Conservation (phyloP, 2,113 vertebrate species). For the Clinocottus analis region DNA sequence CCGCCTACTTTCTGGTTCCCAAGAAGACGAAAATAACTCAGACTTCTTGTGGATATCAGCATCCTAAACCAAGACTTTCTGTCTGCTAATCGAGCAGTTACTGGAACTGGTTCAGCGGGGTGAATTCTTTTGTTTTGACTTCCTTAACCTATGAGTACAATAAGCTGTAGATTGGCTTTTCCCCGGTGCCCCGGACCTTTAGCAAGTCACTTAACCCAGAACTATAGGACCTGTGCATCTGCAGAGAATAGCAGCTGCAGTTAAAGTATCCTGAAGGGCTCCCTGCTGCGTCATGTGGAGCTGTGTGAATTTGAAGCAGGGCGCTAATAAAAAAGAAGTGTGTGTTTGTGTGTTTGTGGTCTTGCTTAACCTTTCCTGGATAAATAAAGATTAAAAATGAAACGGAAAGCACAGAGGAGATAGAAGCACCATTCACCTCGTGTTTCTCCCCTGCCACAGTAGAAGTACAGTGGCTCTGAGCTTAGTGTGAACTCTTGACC, state of each 20-base stretch:
- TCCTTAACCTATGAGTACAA: not conserved
- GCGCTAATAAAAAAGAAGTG: conserved; percentile 35
- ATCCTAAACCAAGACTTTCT: not conserved
- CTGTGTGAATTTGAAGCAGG: conserved; percentile 47
- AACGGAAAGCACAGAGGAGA: conserved; percentile 31
- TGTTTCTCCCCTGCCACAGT: conserved; percentile 14
- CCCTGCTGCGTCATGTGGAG: conserved; percentile 48
- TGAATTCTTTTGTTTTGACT: not conserved
- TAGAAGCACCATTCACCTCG: conserved; percentile 34
- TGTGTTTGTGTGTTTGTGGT: conserved; percentile 33
- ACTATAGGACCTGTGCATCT: conserved; percentile 39
- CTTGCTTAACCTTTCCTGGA: conserved; percentile 55
- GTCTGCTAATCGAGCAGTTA: not conserved
- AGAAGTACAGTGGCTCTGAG: conserved; percentile 49
- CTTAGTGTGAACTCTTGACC: conserved; percentile 63
- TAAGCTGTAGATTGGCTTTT: not conserved
- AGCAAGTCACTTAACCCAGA: conserved; percentile 50
- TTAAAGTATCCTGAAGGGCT: conserved; percentile 42
- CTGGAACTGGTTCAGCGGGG: not conserved
- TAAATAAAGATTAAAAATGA: conserved; percentile 66
- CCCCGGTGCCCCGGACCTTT: not conserved
- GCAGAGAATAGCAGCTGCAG: conserved; percentile 25
- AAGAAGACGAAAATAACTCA: not conserved
- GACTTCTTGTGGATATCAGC: not conserved
- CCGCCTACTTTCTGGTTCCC: not conserved